A percentile compares a stretch with the other conserved stretches of the same genome.
Conservation (phyloP, 2,888 invertebrate species). For the Lepetodrilus schrolli region DNA sequence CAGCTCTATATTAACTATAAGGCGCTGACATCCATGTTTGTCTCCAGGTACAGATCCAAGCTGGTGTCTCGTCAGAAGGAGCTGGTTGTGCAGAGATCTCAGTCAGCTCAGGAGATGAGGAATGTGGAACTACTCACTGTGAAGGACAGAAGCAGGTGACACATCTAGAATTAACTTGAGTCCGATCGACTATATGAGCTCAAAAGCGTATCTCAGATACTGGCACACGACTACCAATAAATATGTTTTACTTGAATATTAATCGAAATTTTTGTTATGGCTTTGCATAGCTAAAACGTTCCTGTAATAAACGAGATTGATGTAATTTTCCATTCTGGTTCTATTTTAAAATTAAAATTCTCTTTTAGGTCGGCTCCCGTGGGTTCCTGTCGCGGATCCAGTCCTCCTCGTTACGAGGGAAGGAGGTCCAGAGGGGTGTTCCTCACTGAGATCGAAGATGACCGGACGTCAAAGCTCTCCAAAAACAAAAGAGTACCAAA, state of each 20-base stretch:
- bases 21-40: too few species aligned
- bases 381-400: not conserved
- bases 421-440: constrained; percentile 4
- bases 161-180: too few species aligned
- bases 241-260: too few species aligned
- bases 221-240: too few species aligned
- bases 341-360: too few species aligned
- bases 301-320: too few species aligned
- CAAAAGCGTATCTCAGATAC: too few species aligned
- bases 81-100: not conserved
- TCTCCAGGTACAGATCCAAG: not conserved
- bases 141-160: constrained; percentile 6
- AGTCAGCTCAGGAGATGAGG: constrained; percentile 29
- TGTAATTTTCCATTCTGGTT: too few species aligned
- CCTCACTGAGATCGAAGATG: constrained; percentile 22
- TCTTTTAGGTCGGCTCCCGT: constrained; percentile 13
- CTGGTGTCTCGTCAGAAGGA: constrained; percentile 24
- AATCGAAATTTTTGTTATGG: too few species aligned
- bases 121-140: not conserved
- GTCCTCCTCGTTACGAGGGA: not conserved
- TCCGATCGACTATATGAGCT: too few species aligned
- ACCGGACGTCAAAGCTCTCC: not conserved
- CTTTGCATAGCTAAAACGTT: too few species aligned
- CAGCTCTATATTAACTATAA: too few species aligned
- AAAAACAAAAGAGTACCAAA: not conserved